Evolutionary conservation across 1,140 invertebrate genomes (phyloP), one percentile per base, ranked within the genome.

Genomic region (Pseudomyrmex cubaensis): DNA sequence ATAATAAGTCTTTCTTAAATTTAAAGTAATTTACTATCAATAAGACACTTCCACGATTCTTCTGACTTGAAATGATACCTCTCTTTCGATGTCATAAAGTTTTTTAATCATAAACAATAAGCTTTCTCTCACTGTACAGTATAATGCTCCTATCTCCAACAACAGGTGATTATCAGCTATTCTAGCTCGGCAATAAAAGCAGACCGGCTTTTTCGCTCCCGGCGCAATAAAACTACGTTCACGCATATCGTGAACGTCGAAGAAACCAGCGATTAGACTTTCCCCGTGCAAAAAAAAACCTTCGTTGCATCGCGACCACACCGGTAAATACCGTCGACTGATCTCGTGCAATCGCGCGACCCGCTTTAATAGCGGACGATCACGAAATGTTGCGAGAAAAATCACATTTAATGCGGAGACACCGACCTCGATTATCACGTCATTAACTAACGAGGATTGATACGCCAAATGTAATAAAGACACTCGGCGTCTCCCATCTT

Each of bases 161-260:
- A 74, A 63, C 57, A 62, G 48, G 48, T 82, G 57, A 82, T 75
- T 82, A 75, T 82, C 78, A 62, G 70, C 48, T 52, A 57, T 82
- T 74, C 22, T 12, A 20, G 44, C 57, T 72, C 70, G 46, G n/a
- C 56, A 61, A 61, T 8, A 15, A 10, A 25, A 15, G 2, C 8
- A 35, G 35, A 35, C 13, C 56, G 44, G 1, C n/a, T 48, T 44
- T 50, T 75, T 74, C 70, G 57, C 50, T 75, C 25, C n/a, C 12
- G 57, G n/a, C 13, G 67, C 17, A 17, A 69, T 57, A 48, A 59
- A 78, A 46, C 17, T 35, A 35, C 52, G 50, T 20, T 12, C 20
- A 9, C 17, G 20, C 63, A 46, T 46, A 20, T 35, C 48, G 17
- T 59, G 54, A n/a, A n/a, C 17, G 46, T 59, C 54, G 10, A 48